A percentile compares a stretch with the other conserved stretches of the same genome.
Conservation (phyloP, 2,113 vertebrate genomes). For the Camelus dromedarius region DNA sequence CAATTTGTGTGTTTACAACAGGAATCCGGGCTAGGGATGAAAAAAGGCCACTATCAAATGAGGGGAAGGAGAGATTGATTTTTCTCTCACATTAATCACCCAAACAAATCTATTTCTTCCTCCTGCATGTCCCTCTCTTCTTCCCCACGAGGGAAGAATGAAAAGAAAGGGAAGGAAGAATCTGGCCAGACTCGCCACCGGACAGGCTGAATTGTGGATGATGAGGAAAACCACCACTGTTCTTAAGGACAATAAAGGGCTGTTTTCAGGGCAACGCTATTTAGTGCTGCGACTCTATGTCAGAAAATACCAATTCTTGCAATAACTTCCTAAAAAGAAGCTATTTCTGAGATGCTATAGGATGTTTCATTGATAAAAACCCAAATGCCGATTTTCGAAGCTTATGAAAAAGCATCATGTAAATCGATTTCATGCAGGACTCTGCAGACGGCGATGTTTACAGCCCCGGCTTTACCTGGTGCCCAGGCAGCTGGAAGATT, state of each 20-base stretch:
- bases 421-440: background rate
- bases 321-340: background rate
- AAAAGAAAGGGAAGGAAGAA: background rate
- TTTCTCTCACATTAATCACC: background rate
- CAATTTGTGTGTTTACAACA: background rate
- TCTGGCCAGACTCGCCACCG: background rate
- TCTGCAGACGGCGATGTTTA: background rate
- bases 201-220: background rate
- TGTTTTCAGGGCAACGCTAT: background rate
- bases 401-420: background rate
- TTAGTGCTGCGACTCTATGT: background rate
- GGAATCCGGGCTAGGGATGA: background rate
- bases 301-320: background rate
- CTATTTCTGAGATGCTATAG: background rate
- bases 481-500: background rate
- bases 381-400: background rate
- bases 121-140: background rate
- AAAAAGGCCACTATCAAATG: constrained; percentile 13
- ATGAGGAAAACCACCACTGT: background rate
- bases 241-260: background rate
- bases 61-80: background rate
- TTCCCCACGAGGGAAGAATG: background rate
- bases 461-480: rapidly evolving
- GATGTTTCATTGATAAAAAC: background rate
- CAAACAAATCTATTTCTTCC: background rate